These are phyloP conservation scores for Drosophila helvetica DNA, from an alignment of 2,888 invertebrate species.

Conservation along the genomic window DNA sequence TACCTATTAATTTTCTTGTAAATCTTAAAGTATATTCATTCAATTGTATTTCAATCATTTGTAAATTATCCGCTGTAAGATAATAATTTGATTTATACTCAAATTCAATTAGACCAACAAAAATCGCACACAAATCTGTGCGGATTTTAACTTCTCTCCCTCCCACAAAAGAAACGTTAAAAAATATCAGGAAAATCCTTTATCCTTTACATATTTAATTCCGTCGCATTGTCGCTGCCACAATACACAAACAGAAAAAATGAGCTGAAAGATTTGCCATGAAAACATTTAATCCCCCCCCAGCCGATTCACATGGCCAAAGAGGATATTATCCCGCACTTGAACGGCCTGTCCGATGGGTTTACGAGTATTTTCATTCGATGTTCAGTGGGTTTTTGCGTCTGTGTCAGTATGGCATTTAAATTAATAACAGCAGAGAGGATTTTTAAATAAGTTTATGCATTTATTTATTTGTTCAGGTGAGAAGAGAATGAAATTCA, in stretches of 20 bases:
- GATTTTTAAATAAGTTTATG: slow-evolving; percentile 38
- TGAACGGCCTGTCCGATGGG: not conserved
- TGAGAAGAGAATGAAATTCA: slow-evolving; percentile 3
- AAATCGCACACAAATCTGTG: not conserved
- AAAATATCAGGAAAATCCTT: not conserved
- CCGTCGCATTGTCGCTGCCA: not conserved
- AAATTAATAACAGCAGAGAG: slow-evolving; percentile 7
- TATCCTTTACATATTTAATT: not conserved
- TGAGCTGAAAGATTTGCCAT: not conserved
- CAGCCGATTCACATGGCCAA: not conserved
- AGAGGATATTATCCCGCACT: not conserved
- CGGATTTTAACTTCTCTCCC: not conserved
- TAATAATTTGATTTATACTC: not conserved
- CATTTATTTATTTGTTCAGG: slow-evolving; percentile 44
- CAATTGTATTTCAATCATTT: no score
- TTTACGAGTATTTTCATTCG: not conserved
- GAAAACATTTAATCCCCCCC: not conserved
- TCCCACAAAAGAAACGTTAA: not conserved
- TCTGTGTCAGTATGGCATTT: not conserved
- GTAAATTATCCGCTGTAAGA: not conserved
- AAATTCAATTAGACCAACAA: not conserved
- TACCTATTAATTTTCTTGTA: not conserved
- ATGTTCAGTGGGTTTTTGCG: not conserved
- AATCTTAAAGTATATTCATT: not conserved
- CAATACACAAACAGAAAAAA: not conserved